These are phyloP conservation scores for Hemicordylus capensis DNA, from an alignment of 2,113 vertebrate genomes.

Conservation along the genomic window DNA sequence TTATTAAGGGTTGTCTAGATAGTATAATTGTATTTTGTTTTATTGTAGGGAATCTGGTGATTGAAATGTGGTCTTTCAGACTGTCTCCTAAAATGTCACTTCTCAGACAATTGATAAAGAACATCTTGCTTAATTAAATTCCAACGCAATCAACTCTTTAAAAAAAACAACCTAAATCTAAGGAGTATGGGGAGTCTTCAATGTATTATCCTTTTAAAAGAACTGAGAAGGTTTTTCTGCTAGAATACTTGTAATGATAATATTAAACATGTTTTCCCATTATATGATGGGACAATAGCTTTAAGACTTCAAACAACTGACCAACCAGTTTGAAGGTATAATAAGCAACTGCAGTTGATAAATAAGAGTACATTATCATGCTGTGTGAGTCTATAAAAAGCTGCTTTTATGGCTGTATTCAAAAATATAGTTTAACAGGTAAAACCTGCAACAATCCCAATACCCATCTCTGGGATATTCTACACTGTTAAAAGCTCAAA, in stretches of 20 bases:
- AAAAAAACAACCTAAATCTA: background rate
- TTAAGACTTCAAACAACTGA: background rate
- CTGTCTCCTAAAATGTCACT: background rate
- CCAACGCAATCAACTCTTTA: constrained; percentile 4
- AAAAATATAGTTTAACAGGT: too few species aligned
- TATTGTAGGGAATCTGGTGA: constrained; percentile 10
- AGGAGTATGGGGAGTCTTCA: background rate
- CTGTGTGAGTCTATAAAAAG: too few species aligned
- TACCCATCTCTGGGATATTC: too few species aligned
- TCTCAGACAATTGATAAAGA: background rate
- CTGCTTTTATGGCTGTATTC: too few species aligned
- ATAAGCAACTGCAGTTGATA: too few species aligned
- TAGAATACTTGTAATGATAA: background rate
- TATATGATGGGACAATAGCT: background rate
- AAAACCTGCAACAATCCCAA: too few species aligned
- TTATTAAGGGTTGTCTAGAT: constrained; percentile 19
- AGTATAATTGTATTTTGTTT: constrained; percentile 27
- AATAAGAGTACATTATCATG: too few species aligned
- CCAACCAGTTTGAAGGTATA: too few species aligned
- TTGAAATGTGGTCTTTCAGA: too few species aligned
- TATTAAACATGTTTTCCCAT: background rate
- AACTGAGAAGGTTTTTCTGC: background rate
- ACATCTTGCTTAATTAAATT: constrained; percentile 35
- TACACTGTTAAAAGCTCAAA: too few species aligned
- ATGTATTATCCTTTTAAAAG: background rate